Evolutionary conservation across 2,888 invertebrate genomes (phyloP), one percentile per base, ranked within the genome.

Genomic region (Salpingus planirostris): DNA sequence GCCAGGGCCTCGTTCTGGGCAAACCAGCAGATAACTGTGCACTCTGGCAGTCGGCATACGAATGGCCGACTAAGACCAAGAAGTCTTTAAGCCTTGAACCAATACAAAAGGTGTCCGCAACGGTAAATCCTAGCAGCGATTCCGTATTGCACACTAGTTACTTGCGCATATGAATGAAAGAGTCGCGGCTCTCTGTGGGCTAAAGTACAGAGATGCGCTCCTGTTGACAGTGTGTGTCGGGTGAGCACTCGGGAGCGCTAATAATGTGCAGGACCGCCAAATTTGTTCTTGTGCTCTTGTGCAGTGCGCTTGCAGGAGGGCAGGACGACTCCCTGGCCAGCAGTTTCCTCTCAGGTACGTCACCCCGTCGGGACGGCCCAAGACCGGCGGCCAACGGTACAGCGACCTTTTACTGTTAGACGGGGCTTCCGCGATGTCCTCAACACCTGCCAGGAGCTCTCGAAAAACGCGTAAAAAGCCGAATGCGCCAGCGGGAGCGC

Each of bases 301-400:
- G 55, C 40, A 43, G 48, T 49, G 50, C 55, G 38, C 35, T 50
- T 38, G 43, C 45, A 49, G 40, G 59, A 39, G 60, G 65, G 41
- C 72, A 80, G 66, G 84, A 84, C 59, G 87, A 86, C 50, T 85
- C 85, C 28, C 70, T 87, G 57, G 82, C 86, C 40, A 81, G 84
- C 54, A 84, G 84, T 55, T 82, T 87, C 62, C 69, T 88, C 33
- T 84, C 86, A 65, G 86, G 86, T 86, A 69, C 29, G 36, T 29
- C 39, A 29, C 31, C 35, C 30, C n/a, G n/a, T n/a, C n/a, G n/a
- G n/a, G n/a, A n/a, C n/a, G n/a, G n/a, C n/a, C n/a, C n/a, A n/a
- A n/a, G n/a, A n/a, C n/a, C n/a, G n/a, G n/a, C n/a, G n/a, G n/a
- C n/a, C 18, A 18, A 18, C 18, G 18, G 18, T 18, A 18, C n/a